Conservation (phyloP, 2,888 invertebrate species). For the Apodemia zela region DNA sequence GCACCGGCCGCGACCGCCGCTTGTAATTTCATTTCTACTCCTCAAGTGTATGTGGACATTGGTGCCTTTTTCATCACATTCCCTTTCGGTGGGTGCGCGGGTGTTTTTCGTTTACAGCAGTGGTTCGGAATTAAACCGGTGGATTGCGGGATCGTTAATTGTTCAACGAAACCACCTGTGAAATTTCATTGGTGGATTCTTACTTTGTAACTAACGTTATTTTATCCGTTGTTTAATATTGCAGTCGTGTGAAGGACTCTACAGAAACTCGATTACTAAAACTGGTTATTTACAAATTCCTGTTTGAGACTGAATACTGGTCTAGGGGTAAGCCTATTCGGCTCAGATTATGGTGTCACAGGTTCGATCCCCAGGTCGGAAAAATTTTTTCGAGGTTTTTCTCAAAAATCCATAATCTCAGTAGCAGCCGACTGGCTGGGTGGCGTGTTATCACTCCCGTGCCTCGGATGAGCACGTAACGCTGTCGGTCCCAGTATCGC, state of each 20-base stretch:
- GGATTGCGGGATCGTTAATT: constrained; percentile 74
- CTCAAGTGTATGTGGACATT: constrained; percentile 78
- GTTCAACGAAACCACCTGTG: constrained; percentile 64
- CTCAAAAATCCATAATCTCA: too few relatives aligned
- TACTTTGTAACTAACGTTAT: constrained; percentile 49
- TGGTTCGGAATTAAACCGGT: constrained; percentile 70
- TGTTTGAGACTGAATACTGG: too few relatives aligned
- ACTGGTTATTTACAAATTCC: neutral
- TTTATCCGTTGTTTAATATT: constrained; percentile 41
- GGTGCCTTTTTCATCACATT: constrained; percentile 78
- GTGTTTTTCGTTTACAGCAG: constrained; percentile 70
- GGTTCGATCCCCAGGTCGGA: too few relatives aligned
- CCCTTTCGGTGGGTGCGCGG: constrained; percentile 69
- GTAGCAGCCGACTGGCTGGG: too few relatives aligned
- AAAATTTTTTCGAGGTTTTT: too few relatives aligned
- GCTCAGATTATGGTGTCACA: too few relatives aligned
- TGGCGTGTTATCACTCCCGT: too few relatives aligned
- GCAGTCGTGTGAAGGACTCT: constrained; percentile 34
- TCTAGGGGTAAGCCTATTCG: too few relatives aligned
- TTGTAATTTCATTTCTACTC: constrained; percentile 71
- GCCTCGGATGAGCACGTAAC: too few relatives aligned
- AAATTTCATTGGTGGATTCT: constrained; percentile 58
- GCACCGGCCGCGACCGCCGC: constrained; percentile 61
- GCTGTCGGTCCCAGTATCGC: too few relatives aligned
- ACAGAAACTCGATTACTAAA: neutral